These are phyloP conservation scores for Epizoanthus scotinus DNA, from an alignment of 92 coral and sea anemone genomes.

Conservation along the genomic window DNA sequence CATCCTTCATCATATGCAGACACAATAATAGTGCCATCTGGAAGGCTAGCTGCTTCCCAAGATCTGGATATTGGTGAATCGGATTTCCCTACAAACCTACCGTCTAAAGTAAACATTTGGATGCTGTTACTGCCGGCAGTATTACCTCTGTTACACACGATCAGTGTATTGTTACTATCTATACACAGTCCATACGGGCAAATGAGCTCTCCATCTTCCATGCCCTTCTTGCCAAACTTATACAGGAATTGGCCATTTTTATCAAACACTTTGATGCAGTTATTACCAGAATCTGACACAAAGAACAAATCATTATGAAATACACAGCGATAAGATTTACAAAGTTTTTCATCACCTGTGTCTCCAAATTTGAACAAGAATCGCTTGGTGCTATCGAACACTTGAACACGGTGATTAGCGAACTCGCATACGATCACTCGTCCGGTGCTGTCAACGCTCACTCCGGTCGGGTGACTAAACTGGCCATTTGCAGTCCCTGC, in stretches of 20 bases:
- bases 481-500: too few relatives aligned
- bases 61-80: neutral
- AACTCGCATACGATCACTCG: too few relatives aligned
- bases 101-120: neutral
- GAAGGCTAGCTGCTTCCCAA: conserved; percentile 1
- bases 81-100: neutral
- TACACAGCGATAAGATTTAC: too few relatives aligned
- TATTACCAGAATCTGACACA: too few relatives aligned
- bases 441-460: too few relatives aligned
- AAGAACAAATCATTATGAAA: too few relatives aligned
- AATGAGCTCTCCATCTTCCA: neutral
- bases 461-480: too few relatives aligned
- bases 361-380: too few relatives aligned
- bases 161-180: neutral
- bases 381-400: too few relatives aligned
- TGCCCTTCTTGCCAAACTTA: neutral
- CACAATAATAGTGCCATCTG: neutral
- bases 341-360: too few relatives aligned
- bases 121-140: neutral
- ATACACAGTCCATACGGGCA: neutral
- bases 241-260: neutral
- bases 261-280: neutral
- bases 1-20: neutral
- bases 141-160: neutral
- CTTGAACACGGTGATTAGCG: too few relatives aligned